phyloP scores from a whole-genome alignment of 2,888 invertebrate species.

The Elmis aenea region DNA sequence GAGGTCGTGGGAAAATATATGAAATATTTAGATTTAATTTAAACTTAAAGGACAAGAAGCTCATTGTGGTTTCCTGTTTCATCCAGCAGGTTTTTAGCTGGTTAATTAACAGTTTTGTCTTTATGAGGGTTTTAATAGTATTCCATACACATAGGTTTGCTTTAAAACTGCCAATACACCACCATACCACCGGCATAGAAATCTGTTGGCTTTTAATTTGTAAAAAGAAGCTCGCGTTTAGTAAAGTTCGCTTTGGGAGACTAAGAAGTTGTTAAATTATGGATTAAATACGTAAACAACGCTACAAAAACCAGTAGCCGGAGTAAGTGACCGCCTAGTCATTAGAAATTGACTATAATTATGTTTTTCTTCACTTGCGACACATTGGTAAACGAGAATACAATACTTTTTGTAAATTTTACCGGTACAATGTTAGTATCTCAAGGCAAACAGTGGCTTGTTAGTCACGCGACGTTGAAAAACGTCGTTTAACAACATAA shows the following conservation, averaged over 20 bases:
- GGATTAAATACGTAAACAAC: too few species aligned
- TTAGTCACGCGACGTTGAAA: constrained; percentile 22
- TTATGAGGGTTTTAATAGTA: too few species aligned
- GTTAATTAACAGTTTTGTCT: too few species aligned
- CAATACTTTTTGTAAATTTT: constrained; percentile 13
- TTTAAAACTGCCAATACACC: too few species aligned
- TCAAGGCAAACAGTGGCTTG: constrained; percentile 22
- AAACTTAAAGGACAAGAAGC: constrained; percentile 2
- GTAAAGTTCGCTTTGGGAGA: too few species aligned
- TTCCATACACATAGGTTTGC: too few species aligned
- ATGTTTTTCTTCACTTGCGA: constrained; percentile 12
- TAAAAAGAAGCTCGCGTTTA: too few species aligned
- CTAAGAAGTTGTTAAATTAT: too few species aligned
- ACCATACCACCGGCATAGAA: too few species aligned
- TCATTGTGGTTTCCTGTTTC: constrained; percentile 5
- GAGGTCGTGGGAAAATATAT: constrained; percentile 7
- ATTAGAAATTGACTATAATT: constrained; percentile 20
- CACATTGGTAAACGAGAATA: constrained; percentile 17
- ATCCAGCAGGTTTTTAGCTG: constrained; percentile 3
- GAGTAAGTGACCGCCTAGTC: constrained; percentile 17
- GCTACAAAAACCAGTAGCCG: too few species aligned
- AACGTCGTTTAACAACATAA: constrained; percentile 9
- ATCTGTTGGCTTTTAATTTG: too few species aligned
- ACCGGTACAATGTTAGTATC: constrained; percentile 7
- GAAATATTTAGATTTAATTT: constrained; percentile 8